phyloP scores from a whole-genome alignment of 2,113 vertebrate species.

The Hemiscyllium ocellatum region DNA sequence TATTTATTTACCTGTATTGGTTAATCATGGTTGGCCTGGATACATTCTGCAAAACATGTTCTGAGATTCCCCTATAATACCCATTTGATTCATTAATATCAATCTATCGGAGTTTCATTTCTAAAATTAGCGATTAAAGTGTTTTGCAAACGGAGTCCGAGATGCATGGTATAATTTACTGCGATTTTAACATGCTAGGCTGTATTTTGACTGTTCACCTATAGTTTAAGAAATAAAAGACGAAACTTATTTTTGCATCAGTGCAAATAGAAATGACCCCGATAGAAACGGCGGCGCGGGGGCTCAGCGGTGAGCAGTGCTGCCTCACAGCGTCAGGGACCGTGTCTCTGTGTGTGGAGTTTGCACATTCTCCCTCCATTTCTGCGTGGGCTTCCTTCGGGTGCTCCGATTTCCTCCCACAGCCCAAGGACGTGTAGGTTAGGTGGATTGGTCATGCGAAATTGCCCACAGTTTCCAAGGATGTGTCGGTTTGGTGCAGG shows the following conservation, averaged over 20 bases:
- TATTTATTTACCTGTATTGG: not conserved
- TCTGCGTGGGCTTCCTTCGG: too few relatives aligned
- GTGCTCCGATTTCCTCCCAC: too few relatives aligned
- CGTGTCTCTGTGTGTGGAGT: too few relatives aligned
- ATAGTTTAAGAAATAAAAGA: not conserved
- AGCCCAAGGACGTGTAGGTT: too few relatives aligned
- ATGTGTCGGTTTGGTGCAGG: too few relatives aligned
- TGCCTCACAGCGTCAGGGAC: too few relatives aligned
- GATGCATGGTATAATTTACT: not conserved
- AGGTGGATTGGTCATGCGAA: too few relatives aligned
- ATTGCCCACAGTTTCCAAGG: too few relatives aligned
- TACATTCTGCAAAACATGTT: not conserved
- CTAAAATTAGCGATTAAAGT: not conserved
- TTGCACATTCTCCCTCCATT: too few relatives aligned
- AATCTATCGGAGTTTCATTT: not conserved
- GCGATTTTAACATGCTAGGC: not conserved
- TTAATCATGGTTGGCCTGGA: not conserved
- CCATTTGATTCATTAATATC: not conserved
- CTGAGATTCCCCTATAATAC: not conserved
- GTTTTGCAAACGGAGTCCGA: not conserved
- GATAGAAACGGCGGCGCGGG: not conserved
- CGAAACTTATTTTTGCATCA: not conserved
- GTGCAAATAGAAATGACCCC: not conserved
- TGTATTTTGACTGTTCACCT: not conserved
- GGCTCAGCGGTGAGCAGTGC: too few relatives aligned